A percentile compares a stretch with the other conserved stretches of the same genome.
These are phyloP conservation scores for Rhodinocichla rosea DNA, from an alignment of 2,113 vertebrate species.

Conservation along the genomic window DNA sequence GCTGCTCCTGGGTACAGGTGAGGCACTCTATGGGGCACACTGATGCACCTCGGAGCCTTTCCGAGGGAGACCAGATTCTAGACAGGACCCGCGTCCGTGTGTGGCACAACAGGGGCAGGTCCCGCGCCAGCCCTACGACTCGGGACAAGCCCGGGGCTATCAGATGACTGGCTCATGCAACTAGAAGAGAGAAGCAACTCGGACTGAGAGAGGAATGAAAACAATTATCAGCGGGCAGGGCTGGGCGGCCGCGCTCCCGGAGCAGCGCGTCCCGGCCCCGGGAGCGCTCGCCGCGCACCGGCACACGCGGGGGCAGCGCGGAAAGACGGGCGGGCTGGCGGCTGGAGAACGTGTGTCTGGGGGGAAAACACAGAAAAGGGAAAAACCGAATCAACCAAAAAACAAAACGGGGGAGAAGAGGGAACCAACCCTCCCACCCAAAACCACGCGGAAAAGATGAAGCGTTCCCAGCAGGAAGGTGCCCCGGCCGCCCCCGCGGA, in stretches of 20 bases:
- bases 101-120: background rate
- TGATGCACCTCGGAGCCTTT: rapidly evolving
- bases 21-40: rapidly evolving
- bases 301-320: rapidly evolving
- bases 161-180: background rate
- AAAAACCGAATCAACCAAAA: no score
- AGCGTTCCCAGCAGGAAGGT: no score
- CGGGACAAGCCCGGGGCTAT: background rate
- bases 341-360: rapidly evolving
- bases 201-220: background rate
- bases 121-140: rapidly evolving
- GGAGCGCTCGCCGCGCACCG: background rate
- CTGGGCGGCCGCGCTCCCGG: background rate
- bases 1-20: no score
- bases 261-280: background rate
- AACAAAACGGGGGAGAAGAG: background rate
- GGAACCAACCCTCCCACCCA: rapidly evolving
- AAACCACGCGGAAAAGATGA: rapidly evolving
- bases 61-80: rapidly evolving
- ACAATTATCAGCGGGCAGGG: background rate
- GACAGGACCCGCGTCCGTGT: rapidly evolving
- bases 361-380: no score
- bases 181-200: background rate
- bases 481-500: no score
- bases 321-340: rapidly evolving